These are phyloP conservation scores for Megaceryle torquata DNA, from an alignment of 2,113 vertebrate genomes.

Conservation along the genomic window DNA sequence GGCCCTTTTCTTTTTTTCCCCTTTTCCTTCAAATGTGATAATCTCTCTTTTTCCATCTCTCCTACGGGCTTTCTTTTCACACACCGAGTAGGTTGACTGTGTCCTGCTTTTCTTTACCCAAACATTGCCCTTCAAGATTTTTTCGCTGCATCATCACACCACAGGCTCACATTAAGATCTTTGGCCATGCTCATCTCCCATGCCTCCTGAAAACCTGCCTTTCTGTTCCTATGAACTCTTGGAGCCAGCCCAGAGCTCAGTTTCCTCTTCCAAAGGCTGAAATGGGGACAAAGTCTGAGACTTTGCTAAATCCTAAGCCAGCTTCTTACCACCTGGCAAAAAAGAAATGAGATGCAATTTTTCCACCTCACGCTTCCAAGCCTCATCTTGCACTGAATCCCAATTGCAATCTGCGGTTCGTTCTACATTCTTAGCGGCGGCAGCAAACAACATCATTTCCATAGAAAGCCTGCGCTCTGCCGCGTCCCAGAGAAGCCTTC, in stretches of 20 bases:
- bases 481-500: background rate
- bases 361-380: constrained; percentile 26
- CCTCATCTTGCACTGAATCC: constrained; percentile 47
- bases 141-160: background rate
- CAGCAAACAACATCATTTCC: constrained; percentile 45
- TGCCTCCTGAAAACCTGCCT: background rate
- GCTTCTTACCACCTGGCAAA: constrained; percentile 34
- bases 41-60: background rate
- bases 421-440: background rate
- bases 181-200: background rate
- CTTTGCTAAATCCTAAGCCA: background rate
- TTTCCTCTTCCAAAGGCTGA: background rate
- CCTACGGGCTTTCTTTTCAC: background rate
- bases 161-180: background rate
- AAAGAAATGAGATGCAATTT: background rate
- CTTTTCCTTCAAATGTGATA: background rate
- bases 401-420: constrained; percentile 56
- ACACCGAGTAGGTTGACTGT: background rate
- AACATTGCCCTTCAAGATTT: background rate
- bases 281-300: background rate
- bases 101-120: background rate
- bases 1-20: background rate
- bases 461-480: background rate
- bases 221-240: rapidly evolving
- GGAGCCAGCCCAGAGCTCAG: background rate